These are phyloP conservation scores for Neodiprion virginianus DNA, from an alignment of 1,140 invertebrate species.

Conservation along the genomic window DNA sequence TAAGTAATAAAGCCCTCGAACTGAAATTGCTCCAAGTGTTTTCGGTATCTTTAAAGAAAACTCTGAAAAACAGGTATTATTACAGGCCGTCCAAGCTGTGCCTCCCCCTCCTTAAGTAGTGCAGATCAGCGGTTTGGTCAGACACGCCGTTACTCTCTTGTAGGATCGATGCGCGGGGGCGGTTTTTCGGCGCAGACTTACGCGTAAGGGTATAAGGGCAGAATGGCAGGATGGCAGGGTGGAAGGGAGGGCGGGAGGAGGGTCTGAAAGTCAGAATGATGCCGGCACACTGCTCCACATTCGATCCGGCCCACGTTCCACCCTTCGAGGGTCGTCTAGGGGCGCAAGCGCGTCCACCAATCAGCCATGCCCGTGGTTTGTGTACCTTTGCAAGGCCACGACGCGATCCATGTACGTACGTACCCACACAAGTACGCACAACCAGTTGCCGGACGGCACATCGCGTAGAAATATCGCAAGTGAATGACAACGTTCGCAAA, in stretches of 20 bases:
- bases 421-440: not conserved
- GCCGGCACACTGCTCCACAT: constrained; percentile 58
- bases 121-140: constrained; percentile 16
- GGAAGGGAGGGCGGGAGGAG: constrained; percentile 27
- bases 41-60: constrained; percentile 9
- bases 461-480: not conserved
- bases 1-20: too few species aligned
- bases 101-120: not conserved
- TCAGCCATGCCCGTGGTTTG: not conserved
- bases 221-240: constrained; percentile 32
- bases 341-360: not conserved
- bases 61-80: not conserved
- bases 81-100: not conserved
- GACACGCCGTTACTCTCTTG: constrained; percentile 5
- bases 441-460: not conserved
- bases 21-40: too few species aligned
- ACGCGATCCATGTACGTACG: not conserved
- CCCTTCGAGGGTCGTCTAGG: constrained; percentile 4
- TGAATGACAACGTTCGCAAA: not conserved
- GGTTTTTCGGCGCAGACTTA: not conserved
- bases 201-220: constrained; percentile 19
- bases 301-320: constrained; percentile 37
- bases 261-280: constrained; percentile 39
- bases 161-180: constrained; percentile 29
- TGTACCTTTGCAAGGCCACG: not conserved